Percentiles rank a stretch among this genome's conserved stretches.
phyloP scores from a whole-genome alignment of 2,888 invertebrate species.

The Cheilosia vulpina region DNA sequence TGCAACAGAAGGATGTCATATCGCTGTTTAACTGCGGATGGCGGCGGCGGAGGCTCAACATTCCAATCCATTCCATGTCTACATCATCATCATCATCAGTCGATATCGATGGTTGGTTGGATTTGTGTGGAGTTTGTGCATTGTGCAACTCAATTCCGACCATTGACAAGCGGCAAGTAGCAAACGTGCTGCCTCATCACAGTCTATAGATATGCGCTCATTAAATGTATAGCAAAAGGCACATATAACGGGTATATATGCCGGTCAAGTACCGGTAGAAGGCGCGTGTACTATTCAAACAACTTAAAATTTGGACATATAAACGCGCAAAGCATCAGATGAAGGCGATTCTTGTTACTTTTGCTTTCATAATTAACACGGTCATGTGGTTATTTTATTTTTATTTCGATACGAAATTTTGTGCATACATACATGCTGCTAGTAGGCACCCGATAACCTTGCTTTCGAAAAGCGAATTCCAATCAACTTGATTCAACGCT shows the following conservation, averaged over 20 bases:
- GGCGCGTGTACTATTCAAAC: background rate
- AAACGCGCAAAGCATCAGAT: background rate
- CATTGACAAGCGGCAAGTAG: background rate
- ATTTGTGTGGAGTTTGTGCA: background rate
- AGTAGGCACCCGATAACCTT: slow-evolving; percentile 32
- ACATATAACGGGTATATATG: background rate
- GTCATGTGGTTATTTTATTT: background rate
- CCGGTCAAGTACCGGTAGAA: background rate
- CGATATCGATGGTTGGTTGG: no score
- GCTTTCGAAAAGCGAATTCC: slow-evolving; percentile 54
- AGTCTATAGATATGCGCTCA: background rate
- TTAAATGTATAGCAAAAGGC: no score
- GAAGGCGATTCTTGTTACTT: background rate
- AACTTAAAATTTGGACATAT: background rate
- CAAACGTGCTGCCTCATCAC: background rate
- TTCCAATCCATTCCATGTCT: background rate
- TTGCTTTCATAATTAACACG: background rate
- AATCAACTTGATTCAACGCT: slow-evolving; percentile 40
- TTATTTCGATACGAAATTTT: background rate
- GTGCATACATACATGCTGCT: background rate
- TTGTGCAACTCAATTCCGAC: background rate
- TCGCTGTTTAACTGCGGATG: background rate
- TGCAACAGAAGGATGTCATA: slow-evolving; percentile 12
- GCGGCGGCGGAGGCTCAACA: background rate
- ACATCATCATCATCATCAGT: background rate